These are phyloP conservation scores for Coturnix japonica DNA, from an alignment of 2,113 vertebrate species.

Conservation along the genomic window DNA sequence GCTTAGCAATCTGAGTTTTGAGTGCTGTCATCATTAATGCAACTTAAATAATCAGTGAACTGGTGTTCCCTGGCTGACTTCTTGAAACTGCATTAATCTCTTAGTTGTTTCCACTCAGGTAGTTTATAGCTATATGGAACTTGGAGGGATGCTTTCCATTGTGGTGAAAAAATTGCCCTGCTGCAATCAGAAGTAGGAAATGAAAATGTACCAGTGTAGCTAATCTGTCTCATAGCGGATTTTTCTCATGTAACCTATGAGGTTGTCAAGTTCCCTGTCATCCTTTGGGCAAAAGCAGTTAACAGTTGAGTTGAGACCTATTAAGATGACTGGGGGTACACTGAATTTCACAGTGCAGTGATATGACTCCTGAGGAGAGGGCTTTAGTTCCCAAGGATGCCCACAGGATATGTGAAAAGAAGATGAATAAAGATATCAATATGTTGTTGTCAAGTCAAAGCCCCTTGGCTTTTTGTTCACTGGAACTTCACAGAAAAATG, in stretches of 20 bases:
- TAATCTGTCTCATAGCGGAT: constrained; percentile 19
- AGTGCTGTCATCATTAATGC: background rate
- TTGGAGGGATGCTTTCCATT: background rate
- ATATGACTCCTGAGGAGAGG: background rate
- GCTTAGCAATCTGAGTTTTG: background rate
- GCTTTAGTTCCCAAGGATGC: constrained; percentile 2
- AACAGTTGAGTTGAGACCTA: background rate
- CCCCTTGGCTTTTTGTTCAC: background rate
- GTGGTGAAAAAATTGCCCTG: background rate
- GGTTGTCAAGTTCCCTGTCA: constrained; percentile 34
- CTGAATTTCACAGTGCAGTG: background rate
- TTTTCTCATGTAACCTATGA: background rate
- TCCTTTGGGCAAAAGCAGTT: constrained; percentile 47
- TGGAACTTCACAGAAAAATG: background rate
- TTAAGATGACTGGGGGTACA: background rate
- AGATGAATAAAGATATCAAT: constrained; percentile 17
- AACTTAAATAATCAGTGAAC: background rate
- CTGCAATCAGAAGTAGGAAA: background rate
- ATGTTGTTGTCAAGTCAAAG: background rate
- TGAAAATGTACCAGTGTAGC: background rate
- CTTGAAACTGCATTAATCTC: background rate
- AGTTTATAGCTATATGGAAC: background rate
- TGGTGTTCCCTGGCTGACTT: background rate
- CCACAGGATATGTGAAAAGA: background rate
- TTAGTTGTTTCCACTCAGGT: background rate